Evolutionary conservation across 2,888 invertebrate genomes (phyloP), one percentile per base, ranked within the genome.

Genomic region (Zele albiditarsus): DNA sequence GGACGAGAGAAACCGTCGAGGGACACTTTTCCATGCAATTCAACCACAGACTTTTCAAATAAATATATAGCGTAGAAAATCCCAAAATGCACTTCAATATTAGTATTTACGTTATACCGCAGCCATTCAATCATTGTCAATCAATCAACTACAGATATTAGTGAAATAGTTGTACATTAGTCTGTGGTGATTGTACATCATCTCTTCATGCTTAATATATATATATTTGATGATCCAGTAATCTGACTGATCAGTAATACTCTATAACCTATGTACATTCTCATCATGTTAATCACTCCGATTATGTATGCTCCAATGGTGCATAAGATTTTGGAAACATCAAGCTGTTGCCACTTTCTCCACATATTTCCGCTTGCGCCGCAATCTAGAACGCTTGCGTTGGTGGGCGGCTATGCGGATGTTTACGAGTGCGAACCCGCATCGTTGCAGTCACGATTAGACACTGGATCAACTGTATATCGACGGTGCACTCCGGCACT

Each of bases 21-120:
- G 60, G 66, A 28, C 66, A 25, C 23, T 57, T 75, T 75, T 58
- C 25, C 33, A 16, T 28, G 71, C 33, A 66, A 49, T 71, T 33
- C 42, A 33, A 75, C 74, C 74, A 66, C 66, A 67, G 66, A 75
- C 74, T 31, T 28, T 31, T 31, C 31, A 33, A 20, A 63, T 68
- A 57, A 20, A 20, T n/a, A 46, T 46, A n/a, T n/a, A 46, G 6
- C 3, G 5, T 46, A 1, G 25, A 4, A 8, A 58, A 58, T 25
- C 12, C 20, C 57, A 14, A 58, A 58, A 58, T 58, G 8, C 25
- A 5, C 57, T 20, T 58, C 23, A 4, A 27, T 58, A 25, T 57
- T 8, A 5, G 23, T 23, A 58, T 58, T 25, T 25, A 58, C 25
- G 25, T 25, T 46, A n/a, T 14, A n/a, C 3, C 46, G 6, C 3